These are phyloP conservation scores for Tylochromis polylepis DNA, from an alignment of 2,113 vertebrate genomes.

Conservation along the genomic window DNA sequence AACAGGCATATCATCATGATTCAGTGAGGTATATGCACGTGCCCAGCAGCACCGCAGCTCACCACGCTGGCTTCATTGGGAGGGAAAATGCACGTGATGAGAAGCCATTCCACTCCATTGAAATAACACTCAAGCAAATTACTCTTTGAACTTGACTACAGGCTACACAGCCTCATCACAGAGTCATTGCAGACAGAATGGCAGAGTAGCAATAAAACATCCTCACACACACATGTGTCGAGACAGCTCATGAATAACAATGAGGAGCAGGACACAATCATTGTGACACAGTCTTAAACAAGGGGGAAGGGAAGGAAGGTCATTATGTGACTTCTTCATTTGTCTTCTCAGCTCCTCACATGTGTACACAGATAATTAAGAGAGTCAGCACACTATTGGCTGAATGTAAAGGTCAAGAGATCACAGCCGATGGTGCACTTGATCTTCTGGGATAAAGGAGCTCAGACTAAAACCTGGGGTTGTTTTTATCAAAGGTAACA, in stretches of 20 bases:
- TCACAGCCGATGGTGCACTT: not conserved
- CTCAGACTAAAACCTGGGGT: not conserved
- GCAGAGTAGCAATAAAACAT: constrained; percentile 56
- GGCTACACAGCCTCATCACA: constrained; percentile 58
- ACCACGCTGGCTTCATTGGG: constrained; percentile 13
- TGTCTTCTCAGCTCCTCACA: constrained; percentile 1
- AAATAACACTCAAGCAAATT: constrained; percentile 59
- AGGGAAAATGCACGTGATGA: constrained; percentile 30
- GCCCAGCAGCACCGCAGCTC: not conserved
- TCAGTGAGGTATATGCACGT: not conserved
- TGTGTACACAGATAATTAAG: constrained; percentile 15
- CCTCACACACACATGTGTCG: not conserved
- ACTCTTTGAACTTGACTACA: constrained; percentile 60
- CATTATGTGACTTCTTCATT: constrained; percentile 23
- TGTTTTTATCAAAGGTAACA: not conserved
- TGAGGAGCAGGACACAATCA: constrained; percentile 44
- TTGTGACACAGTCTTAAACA: constrained; percentile 44
- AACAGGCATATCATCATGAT: constrained; percentile 23
- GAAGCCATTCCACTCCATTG: constrained; percentile 51
- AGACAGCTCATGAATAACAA: constrained; percentile 64
- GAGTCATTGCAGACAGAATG: constrained; percentile 56
- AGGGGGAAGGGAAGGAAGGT: constrained; percentile 16
- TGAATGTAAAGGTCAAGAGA: constrained; percentile 8
- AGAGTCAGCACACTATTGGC: not conserved
- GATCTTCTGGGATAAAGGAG: not conserved